Percentiles rank a stretch among this genome's conserved stretches.
Conservation (phyloP, 92 coral and sea anemone species). For the Scolanthus callimorphus region DNA sequence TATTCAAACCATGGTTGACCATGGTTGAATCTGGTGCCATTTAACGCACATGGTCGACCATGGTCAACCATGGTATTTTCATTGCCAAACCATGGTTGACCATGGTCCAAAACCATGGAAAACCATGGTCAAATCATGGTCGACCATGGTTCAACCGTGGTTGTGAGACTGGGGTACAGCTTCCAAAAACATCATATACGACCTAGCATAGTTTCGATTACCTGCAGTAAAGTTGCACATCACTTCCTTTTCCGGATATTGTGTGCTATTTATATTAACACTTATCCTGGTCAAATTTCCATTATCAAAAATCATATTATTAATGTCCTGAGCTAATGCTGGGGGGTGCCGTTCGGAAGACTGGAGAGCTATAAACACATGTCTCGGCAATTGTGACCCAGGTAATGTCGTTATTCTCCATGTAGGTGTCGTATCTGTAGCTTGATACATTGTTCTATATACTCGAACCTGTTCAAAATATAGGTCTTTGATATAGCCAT, state of each 20-base stretch:
- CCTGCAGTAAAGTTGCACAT: slow-evolving; percentile 1
- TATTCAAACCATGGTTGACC: too few relatives aligned
- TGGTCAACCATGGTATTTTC: too few relatives aligned
- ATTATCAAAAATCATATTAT: slow-evolving; percentile 7
- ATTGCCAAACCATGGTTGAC: too few relatives aligned
- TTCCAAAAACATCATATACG: slow-evolving; percentile 7
- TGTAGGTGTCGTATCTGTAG: slow-evolving; percentile 4
- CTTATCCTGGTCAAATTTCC: neutral
- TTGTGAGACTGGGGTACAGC: too few relatives aligned
- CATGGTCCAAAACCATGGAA: too few relatives aligned
- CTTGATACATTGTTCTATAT: slow-evolving; percentile 12
- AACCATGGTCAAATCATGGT: too few relatives aligned
- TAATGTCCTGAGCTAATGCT: neutral
- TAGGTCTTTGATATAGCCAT: neutral
- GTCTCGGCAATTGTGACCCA: neutral
- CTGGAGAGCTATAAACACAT: slow-evolving; percentile 6
- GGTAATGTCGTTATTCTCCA: neutral
- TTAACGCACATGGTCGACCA: too few relatives aligned
- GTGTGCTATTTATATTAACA: neutral
- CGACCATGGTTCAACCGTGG: too few relatives aligned
- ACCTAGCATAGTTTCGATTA: slow-evolving; percentile 1
- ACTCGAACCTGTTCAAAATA: slow-evolving; percentile 7
- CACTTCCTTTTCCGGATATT: slow-evolving; percentile 4
- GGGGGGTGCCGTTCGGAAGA: neutral
- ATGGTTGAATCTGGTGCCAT: too few relatives aligned